Conservation (phyloP, 2,888 invertebrate genomes). For the Zonitis immaculata region DNA sequence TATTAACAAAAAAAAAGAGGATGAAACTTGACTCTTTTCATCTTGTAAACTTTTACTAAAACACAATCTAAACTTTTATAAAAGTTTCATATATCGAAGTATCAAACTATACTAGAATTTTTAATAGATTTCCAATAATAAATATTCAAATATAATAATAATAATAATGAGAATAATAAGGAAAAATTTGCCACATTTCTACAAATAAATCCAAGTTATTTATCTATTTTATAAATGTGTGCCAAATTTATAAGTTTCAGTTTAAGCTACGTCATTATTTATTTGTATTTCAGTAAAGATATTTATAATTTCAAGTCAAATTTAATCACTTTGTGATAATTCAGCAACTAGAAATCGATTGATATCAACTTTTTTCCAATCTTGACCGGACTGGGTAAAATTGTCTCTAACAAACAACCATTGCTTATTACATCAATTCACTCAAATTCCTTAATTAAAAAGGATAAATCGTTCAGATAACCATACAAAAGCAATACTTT, state of each 20-base stretch:
- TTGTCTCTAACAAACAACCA: too few relatives aligned
- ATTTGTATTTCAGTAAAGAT: background rate
- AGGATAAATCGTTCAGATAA: too few relatives aligned
- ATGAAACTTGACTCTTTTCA: slow-evolving; percentile 7
- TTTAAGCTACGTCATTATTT: background rate
- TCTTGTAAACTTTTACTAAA: slow-evolving; percentile 15
- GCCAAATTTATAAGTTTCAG: background rate
- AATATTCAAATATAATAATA: background rate
- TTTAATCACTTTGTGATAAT: background rate
- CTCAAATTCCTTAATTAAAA: too few relatives aligned
- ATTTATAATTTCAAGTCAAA: background rate
- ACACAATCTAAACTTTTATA: slow-evolving; percentile 14
- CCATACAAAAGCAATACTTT: too few relatives aligned
- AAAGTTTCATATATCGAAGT: background rate
- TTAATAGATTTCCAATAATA: background rate
- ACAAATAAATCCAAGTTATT: background rate
- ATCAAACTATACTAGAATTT: background rate
- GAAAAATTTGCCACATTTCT: background rate
- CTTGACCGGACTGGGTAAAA: too few relatives aligned
- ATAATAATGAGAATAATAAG: background rate
- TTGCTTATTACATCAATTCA: too few relatives aligned
- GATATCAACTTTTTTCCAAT: too few relatives aligned
- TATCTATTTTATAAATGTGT: background rate
- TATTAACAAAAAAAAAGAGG: slow-evolving; percentile 5
- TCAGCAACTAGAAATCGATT: background rate